Base-by-base conservation (phyloP, 1,140 invertebrate species). In the Drosophila simulans region DNA sequence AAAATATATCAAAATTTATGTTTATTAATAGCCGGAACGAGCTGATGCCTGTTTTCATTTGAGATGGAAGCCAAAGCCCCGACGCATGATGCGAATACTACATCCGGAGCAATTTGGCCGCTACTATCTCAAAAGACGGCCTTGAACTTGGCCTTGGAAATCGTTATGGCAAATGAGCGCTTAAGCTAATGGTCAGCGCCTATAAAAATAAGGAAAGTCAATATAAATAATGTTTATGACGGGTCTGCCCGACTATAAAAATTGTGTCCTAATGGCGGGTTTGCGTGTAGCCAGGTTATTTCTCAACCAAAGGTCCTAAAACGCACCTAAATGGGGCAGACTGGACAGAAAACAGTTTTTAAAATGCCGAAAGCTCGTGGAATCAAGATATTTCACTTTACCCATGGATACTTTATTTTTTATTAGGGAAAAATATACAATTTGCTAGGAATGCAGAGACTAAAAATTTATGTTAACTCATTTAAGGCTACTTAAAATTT, bases 221-320 rank as follows among this genome's bases (percentile, higher is more conserved):
- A 88, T 89, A 80, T 60, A 70, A 89, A 89, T 83, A 80, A 88
- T 73, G 69, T 76, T 82, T 70, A 82, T 69, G 69, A 76, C 45
- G 43, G 56, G 42, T 57, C 68, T 59, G 55, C 37, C 43, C 42
- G 54, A n/a, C 66, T 54, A 72, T 88, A 78, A 84, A 75, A 58
- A 74, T 20, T 52, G 45, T 39, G 46, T 64, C 52, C 59, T 77
- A 80, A 84, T 78, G 70, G 13, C 55, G 8, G 53, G 63, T 45
- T 71, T 65, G 80, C 80, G 76, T 79, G 80, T 27, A 15, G 3
- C 37, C 45, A 40, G 59, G 34, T 20, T 48, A 84, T 89, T 86
- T 59, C 57, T 37, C 75, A 68, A 69, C 68, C 43, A 20, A 13
- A 25, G 57, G 51, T 64, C 59, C 71, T 65, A 12, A 17, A 39